A percentile compares a stretch with the other conserved stretches of the same genome.
Evolutionary conservation across 2,113 vertebrate genomes (phyloP).

Genomic region (Catharus bicknelli): DNA sequence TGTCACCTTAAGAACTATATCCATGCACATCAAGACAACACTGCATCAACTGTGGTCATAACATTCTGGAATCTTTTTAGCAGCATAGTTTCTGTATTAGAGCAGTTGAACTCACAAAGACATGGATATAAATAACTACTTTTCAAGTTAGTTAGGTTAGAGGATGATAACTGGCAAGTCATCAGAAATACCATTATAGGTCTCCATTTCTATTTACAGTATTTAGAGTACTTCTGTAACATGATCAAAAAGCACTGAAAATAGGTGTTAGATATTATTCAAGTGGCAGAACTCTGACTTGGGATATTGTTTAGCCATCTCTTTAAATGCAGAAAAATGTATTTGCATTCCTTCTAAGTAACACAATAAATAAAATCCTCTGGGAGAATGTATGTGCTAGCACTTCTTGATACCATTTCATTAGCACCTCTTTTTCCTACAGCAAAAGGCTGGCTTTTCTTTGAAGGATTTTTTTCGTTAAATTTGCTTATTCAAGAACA

Average conservation of each 20-base stretch:
- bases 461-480: background rate
- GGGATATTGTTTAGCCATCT: background rate
- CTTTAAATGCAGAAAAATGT: background rate
- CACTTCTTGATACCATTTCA: background rate
- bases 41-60: background rate
- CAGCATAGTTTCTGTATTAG: background rate
- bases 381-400: background rate
- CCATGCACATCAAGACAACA: accelerated
- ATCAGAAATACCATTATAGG: background rate
- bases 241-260: background rate
- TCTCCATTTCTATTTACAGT: background rate
- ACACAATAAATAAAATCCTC: background rate
- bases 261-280: background rate
- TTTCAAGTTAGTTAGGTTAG: background rate
- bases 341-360: background rate
- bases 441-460: background rate
- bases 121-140: background rate
- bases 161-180: background rate
- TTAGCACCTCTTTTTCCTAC: background rate
- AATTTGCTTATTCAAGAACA: background rate
- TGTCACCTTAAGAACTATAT: background rate
- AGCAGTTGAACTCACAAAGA: background rate
- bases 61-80: background rate
- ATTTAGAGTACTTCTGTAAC: background rate
- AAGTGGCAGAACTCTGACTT: background rate